A percentile compares a stretch with the other conserved stretches of the same genome.
phyloP scores from a whole-genome alignment of 2,888 invertebrate species.

The Eupithecia pulchellata region DNA sequence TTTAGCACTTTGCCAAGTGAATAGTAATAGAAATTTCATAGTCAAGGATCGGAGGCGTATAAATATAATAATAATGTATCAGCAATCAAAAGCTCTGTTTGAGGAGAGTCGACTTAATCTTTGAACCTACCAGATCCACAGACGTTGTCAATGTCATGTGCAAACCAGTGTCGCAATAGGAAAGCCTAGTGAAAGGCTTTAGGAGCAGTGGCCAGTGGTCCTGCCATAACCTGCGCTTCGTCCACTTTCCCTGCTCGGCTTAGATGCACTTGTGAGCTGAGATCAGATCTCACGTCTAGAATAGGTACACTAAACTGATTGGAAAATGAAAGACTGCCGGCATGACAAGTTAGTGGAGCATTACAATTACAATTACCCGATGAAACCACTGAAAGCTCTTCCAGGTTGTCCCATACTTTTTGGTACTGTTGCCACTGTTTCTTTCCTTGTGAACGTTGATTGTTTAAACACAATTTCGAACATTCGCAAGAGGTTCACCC shows the following conservation, averaged over 20 bases:
- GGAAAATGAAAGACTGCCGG: not conserved
- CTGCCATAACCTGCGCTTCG: slow-evolving; percentile 49
- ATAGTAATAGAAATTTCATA: no score
- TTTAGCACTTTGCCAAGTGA: no score
- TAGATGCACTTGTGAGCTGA: not conserved
- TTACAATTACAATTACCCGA: not conserved
- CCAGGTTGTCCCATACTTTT: not conserved
- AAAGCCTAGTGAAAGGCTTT: slow-evolving; percentile 32
- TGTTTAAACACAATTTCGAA: no score
- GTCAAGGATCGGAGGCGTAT: no score
- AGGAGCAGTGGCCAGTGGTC: slow-evolving; percentile 16
- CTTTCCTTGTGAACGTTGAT: no score
- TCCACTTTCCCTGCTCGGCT: slow-evolving; percentile 55
- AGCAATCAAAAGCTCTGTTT: no score
- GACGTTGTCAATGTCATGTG: not conserved
- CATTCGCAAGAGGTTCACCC: no score
- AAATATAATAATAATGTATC: no score
- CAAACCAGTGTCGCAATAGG: not conserved
- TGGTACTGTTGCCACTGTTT: no score
- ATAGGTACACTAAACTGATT: not conserved
- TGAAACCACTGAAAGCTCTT: not conserved
- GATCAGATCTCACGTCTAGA: not conserved
- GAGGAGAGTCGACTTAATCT: not conserved
- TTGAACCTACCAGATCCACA: not conserved
- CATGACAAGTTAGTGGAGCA: not conserved